Evolutionary conservation across 2,888 invertebrate species (phyloP), one percentile per base, ranked within the genome.

Genomic region (Drosophila eohydei): DNA sequence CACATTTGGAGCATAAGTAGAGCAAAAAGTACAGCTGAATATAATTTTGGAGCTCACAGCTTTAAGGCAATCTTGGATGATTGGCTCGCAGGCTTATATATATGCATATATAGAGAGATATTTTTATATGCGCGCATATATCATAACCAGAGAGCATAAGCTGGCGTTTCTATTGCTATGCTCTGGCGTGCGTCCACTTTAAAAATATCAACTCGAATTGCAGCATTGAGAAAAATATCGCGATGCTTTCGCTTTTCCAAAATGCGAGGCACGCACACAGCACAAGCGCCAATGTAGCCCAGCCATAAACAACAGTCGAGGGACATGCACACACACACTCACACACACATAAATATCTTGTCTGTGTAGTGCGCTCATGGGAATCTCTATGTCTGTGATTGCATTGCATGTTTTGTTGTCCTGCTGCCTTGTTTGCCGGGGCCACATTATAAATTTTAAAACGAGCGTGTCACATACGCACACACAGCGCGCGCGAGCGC

Each of bases 391-490:
- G 86, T 89, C 89, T 84, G 85, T 89, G 85, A 89, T 86, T 86
- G 86, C 86, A 87, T 76, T 86, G 71, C 83, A 83, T 88, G 83
- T 88, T 66, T 71, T 72, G 74, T 61, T 74, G 71, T 67, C 48
- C 67, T 68, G 64, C 64, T 80, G 59, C 68, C 66, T 71, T 80
- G 69, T 78, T 77, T 61, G 69, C 67, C 52, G 21, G 77, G 52
- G 62, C 59, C 69, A 77, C 81, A 89, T 89, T 88, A 89, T 86
- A 86, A 89, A 86, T 86, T 86, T 89, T 89, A 89, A 89, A 86
- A 89, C 80, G 83, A 87, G 80, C 80, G 71, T 81, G 84, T 76
- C 81, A 74, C 81, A 81, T 76, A 74, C 80, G 61, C 77, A 58
- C 77, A 60, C 54, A 43, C 64, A 7, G 21, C 0, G 30, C 8